Evolutionary conservation across 2,888 invertebrate genomes (phyloP).

Genomic region (Lapara coniferarum): DNA sequence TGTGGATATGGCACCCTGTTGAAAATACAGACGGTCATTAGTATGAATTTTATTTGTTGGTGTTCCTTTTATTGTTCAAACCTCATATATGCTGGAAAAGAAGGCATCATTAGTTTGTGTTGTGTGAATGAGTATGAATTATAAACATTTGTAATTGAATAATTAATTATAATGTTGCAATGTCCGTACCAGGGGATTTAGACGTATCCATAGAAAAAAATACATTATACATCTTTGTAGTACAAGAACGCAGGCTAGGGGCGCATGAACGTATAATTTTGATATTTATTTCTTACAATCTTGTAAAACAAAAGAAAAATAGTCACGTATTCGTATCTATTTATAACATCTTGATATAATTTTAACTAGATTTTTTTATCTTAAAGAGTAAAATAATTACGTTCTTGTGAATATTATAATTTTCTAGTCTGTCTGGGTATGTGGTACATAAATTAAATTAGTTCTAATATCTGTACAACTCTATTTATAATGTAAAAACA

Average conservation of each 20-base stretch:
- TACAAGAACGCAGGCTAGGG: slow-evolving; percentile 10
- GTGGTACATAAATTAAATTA: too few species aligned
- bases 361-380: too few species aligned
- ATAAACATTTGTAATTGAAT: background rate
- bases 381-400: too few species aligned
- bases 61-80: slow-evolving; percentile 50
- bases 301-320: background rate
- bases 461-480: too few species aligned
- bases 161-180: slow-evolving; percentile 4
- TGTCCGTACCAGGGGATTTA: background rate
- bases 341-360: too few species aligned
- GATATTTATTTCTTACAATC: slow-evolving; percentile 1
- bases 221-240: background rate
- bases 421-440: too few species aligned
- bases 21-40: slow-evolving; percentile 79
- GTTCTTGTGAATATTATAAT: too few species aligned
- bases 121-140: background rate
- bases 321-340: slow-evolving; percentile 6
- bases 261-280: slow-evolving; percentile 6
- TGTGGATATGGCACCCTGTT: slow-evolving; percentile 73
- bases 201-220: background rate
- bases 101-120: slow-evolving; percentile 45
- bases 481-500: too few species aligned
- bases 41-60: slow-evolving; percentile 58
- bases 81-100: slow-evolving; percentile 60